These are phyloP conservation scores for Solea senegalensis DNA, from an alignment of 2,113 vertebrate genomes.

Conservation along the genomic window DNA sequence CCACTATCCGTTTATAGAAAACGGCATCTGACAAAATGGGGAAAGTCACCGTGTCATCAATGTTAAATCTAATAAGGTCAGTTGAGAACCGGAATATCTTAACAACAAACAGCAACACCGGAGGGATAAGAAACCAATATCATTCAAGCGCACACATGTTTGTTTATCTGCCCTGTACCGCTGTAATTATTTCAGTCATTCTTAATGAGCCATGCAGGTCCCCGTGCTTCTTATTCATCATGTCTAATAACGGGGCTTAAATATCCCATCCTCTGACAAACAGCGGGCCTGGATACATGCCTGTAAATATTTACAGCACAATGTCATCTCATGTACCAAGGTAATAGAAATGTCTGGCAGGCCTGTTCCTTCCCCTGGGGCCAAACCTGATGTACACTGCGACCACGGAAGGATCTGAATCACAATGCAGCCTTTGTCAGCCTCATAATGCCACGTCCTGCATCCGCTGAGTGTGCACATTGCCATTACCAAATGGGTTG, in stretches of 20 bases:
- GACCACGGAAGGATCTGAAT: background rate
- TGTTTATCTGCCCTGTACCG: background rate
- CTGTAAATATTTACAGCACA: slow-evolving; percentile 13
- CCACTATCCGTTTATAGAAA: slow-evolving; percentile 64
- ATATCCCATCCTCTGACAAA: background rate
- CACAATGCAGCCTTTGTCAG: slow-evolving; percentile 8
- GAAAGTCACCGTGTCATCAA: slow-evolving; percentile 62
- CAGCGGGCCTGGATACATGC: background rate
- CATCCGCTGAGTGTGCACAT: slow-evolving; percentile 17
- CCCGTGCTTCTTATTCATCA: no score
- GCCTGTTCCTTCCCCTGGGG: background rate
- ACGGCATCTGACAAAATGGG: slow-evolving; percentile 48
- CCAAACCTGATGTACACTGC: slow-evolving; percentile 1
- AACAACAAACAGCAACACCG: slow-evolving; percentile 5
- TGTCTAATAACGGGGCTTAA: background rate
- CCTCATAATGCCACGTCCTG: background rate
- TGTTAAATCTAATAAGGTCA: slow-evolving; percentile 57
- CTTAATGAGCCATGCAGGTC: slow-evolving; percentile 7
- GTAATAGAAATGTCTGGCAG: slow-evolving; percentile 3
- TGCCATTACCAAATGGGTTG: slow-evolving; percentile 14
- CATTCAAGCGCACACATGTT: background rate
- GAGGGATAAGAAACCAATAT: background rate
- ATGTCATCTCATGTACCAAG: background rate
- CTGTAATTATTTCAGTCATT: slow-evolving; percentile 8
- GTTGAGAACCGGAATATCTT: slow-evolving; percentile 23